Evolutionary conservation across 2,888 invertebrate species (phyloP).

Genomic region (Leptarthrus brevirostris): DNA sequence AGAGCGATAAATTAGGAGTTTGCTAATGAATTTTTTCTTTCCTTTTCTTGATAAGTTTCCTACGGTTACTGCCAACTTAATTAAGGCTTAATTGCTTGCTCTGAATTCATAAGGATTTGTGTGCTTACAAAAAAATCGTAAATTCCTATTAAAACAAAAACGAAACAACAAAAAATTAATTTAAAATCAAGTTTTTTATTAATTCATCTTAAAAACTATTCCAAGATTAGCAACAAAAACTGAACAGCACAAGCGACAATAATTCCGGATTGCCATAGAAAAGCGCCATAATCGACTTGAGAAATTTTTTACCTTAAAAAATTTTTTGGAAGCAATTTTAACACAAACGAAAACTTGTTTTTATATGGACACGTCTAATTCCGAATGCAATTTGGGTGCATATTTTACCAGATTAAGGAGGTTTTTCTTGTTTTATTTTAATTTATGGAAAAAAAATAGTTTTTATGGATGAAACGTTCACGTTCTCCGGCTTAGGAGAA

Average conservation of each 20-base stretch:
- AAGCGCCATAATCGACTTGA: conserved; percentile 10
- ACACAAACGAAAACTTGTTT: background rate
- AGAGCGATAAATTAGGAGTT: background rate
- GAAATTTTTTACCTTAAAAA: background rate
- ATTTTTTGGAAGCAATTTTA: background rate
- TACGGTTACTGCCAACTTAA: background rate
- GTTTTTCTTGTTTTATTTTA: background rate
- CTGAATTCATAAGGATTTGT: background rate
- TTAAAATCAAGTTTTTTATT: background rate
- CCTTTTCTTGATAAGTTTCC: conserved; percentile 18
- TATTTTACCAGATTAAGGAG: conserved; percentile 25
- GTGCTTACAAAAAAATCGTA: background rate
- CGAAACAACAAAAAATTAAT: conserved; percentile 35
- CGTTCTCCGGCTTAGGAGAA: too few species aligned
- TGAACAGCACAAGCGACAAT: too few species aligned
- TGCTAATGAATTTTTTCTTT: conserved; percentile 27
- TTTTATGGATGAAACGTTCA: conserved; percentile 22
- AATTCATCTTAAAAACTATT: background rate
- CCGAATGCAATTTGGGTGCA: conserved; percentile 22
- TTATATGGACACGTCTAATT: conserved; percentile 29
- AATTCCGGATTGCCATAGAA: background rate
- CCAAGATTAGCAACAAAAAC: conserved; percentile 12
- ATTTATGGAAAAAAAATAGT: conserved; percentile 9
- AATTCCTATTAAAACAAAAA: conserved; percentile 11
- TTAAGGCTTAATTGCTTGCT: background rate